Evolutionary conservation across 2,888 invertebrate species (phyloP).

Genomic region (Helobdella robusta): DNA sequence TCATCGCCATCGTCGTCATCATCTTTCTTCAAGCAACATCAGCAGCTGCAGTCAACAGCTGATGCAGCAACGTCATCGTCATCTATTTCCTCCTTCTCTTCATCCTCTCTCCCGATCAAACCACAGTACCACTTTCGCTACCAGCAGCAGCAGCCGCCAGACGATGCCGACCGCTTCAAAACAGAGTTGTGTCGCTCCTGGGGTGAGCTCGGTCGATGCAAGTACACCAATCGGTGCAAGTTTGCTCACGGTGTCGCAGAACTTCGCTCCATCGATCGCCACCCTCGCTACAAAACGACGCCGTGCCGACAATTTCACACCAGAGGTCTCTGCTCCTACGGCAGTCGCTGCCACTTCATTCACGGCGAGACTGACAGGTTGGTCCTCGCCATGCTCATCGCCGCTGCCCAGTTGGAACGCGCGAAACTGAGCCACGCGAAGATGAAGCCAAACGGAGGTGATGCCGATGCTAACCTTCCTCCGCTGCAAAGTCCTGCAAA

Average conservation of each 20-base stretch:
- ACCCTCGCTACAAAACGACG: constrained; percentile 11
- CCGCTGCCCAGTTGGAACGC: constrained; percentile 1
- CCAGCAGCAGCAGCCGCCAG: no score
- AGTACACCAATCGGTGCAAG: constrained; percentile 13
- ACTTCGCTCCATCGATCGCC: constrained; percentile 6
- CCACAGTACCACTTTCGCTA: no score
- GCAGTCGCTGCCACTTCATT: constrained; percentile 14
- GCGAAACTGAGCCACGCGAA: constrained; percentile 9
- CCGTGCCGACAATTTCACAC: constrained; percentile 9
- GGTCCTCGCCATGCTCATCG: not conserved
- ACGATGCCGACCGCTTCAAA: constrained; percentile 15
- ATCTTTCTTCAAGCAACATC: no score
- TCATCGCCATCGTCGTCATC: no score
- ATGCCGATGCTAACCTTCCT: no score
- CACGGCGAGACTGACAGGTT: constrained; percentile 14
- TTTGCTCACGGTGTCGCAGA: constrained; percentile 11
- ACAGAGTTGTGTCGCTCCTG: constrained; percentile 18
- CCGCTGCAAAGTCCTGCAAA: no score
- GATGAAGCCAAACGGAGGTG: no score
- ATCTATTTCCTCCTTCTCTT: no score
- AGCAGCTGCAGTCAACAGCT: no score
- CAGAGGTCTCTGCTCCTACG: constrained; percentile 1
- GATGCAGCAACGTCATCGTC: no score
- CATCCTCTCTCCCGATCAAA: no score
- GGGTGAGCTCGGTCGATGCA: constrained; percentile 16